Percentiles rank a stretch among this genome's conserved stretches.
phyloP scores from a whole-genome alignment of 2,113 vertebrate genomes.

The Prolemur simus region DNA sequence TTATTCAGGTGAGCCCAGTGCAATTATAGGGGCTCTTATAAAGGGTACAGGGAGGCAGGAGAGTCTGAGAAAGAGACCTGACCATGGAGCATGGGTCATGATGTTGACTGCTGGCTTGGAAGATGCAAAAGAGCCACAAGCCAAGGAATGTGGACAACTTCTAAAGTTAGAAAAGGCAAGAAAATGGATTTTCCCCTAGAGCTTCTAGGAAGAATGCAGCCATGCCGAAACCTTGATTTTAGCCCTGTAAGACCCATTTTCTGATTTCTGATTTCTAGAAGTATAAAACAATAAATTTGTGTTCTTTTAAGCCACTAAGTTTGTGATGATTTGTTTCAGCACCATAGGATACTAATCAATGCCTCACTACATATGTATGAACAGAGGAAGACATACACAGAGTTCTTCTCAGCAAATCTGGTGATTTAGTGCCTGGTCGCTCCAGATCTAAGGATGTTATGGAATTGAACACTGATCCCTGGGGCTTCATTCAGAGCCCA shows the following conservation, averaged over 20 bases:
- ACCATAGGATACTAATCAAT: background rate
- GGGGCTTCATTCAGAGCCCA: slow-evolving; percentile 87
- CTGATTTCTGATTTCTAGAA: background rate
- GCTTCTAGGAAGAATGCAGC: background rate
- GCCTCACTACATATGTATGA: slow-evolving; percentile 83
- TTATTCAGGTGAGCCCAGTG: background rate
- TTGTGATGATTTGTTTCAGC: background rate
- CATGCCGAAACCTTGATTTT: background rate
- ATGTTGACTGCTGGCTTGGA: background rate
- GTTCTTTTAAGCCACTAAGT: background rate
- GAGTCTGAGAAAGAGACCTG: background rate
- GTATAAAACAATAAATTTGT: background rate
- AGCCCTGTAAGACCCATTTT: background rate
- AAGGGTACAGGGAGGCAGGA: background rate
- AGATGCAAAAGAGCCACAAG: background rate
- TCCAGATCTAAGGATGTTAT: slow-evolving; percentile 87
- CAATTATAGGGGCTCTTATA: background rate
- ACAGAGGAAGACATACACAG: slow-evolving; percentile 89
- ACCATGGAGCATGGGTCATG: background rate
- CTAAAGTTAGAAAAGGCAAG: background rate
- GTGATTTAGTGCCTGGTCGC: slow-evolving; percentile 88
- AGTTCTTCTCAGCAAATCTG: slow-evolving; percentile 86
- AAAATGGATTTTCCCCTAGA: background rate
- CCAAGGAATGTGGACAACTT: background rate
- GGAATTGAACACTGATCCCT: slow-evolving; percentile 87